Base-by-base conservation (phyloP, 64 coral and sea anemone genomes). In the Hydrozoanthus tunicans region DNA sequence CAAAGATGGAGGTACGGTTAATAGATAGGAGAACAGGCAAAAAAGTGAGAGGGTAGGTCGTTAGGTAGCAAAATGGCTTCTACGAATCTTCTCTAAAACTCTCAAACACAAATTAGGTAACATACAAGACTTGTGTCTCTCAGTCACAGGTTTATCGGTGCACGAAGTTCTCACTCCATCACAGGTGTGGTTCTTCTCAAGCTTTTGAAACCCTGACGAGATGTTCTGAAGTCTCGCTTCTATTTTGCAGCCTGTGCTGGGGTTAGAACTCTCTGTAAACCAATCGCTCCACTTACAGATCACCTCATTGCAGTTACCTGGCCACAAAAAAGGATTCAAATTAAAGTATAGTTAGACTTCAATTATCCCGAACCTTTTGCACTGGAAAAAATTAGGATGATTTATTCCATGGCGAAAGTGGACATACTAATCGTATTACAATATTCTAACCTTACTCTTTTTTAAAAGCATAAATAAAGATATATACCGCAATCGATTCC, bases 161-260 rank as follows among this genome's bases (percentile, higher is more conserved):
- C 84, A 88, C 69, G 84, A 73, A 12, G 69, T 73, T 51, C 69
- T 73, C 12, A 88, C 23, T 59, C 54, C 69, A 53, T 60, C 56
- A 55, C 84, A 88, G 13, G 68, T 75, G 9, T 60, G 70, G 6
- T 73, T 25, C 70, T 56, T 72, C 12, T 88, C 84, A 5, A 88
- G 20, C 25, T 88, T 88, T 56, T 24, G 68, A 59, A 88, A 88
- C 14, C 84, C 84, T 25, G 69, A 73, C 0, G 84, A 88, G 54
- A 88, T 55, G 56, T 88, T 88, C 68, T 88, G 84, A 73, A 88
- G 23, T 88, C 84, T 88, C 4, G 84, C 70, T 26, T 88, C 84
- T 32, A 17, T 58, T 15, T 15, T 13, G 69, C 84, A 88, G n/a
- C 70, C 70, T 5, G 84, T 88, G 68, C 12, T 26, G 51, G 69